phyloP scores from a whole-genome alignment of 1,140 invertebrate genomes.

The Tetramorium simillimum region DNA sequence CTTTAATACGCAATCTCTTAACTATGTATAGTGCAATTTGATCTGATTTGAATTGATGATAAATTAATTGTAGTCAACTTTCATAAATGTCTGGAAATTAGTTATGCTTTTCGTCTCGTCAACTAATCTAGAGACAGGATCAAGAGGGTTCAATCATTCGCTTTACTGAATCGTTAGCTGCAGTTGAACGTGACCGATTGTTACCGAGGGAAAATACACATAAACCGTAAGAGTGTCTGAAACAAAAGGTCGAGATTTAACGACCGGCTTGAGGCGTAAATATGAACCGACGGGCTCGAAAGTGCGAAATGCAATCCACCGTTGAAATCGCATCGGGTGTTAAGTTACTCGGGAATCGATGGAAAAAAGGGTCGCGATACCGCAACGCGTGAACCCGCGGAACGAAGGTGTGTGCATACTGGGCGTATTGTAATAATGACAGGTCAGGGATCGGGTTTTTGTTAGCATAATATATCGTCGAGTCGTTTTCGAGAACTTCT shows the following conservation, averaged over 20 bases:
- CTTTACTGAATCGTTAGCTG: slow-evolving; percentile 16
- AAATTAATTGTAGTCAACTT: slow-evolving; percentile 18
- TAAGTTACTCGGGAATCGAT: slow-evolving; percentile 41
- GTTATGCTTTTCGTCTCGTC: neutral
- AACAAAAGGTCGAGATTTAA: slow-evolving; percentile 43
- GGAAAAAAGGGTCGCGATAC: slow-evolving; percentile 35
- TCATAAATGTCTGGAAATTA: slow-evolving; percentile 9
- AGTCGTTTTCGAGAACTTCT: neutral
- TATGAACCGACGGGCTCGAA: slow-evolving; percentile 31
- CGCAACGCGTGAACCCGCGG: neutral
- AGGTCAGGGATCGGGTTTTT: neutral
- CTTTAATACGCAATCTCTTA: neutral
- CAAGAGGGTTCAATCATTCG: neutral
- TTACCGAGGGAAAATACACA: slow-evolving; percentile 28
- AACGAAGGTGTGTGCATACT: neutral
- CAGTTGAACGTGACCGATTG: neutral
- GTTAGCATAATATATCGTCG: neutral
- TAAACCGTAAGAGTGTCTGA: slow-evolving; percentile 14
- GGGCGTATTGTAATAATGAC: neutral
- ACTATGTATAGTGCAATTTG: neutral
- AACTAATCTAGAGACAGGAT: slow-evolving; percentile 11
- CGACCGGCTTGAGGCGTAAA: slow-evolving; percentile 17
- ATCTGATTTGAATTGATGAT: no score
- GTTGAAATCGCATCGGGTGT: slow-evolving; percentile 42
- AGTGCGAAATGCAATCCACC: slow-evolving; percentile 41